Base-by-base conservation (phyloP, 1,140 invertebrate species). In the Drosophila triauraria region DNA sequence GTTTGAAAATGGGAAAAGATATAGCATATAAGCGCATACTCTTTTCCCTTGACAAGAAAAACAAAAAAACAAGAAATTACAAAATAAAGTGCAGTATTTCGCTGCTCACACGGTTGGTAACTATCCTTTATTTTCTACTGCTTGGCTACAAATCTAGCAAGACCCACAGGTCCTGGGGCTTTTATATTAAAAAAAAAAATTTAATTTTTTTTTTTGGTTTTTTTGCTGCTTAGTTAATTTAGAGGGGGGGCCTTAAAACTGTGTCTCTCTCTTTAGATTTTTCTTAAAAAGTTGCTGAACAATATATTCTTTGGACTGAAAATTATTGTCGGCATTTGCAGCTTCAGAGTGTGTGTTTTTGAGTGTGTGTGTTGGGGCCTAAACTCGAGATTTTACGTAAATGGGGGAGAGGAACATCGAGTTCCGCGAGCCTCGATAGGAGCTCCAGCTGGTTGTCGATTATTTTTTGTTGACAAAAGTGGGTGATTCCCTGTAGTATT, bases 271-370 rank as follows among this genome's bases (percentile, higher is more conserved):
- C 7, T 23, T 61, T 32, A 2, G 17, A 27, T 47, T 54, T 56
- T 64, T 30, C 57, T 23, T 38, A 23, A 64, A 63, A 64, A 64
- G 27, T 35, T 64, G 38, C 27, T 64, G 56, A 62, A 44, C 57
- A 62, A 64, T 64, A 64, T 60, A 17, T 61, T 12, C 17, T 1
- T n/a, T 32, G 12, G 46, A 32, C 42, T 25, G 48, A 80, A 81
- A 81, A 81, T 81, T 81, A 81, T 81, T 81, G 79, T 81, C 79
- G 65, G 46, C 57, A 71, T 60, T 64, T 44, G 44, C 38, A 51
- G 65, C 60, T 53, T 7, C 27, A 30, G 23, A 4, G 25, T 27
- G 25, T 30, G 30, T 30, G 30, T 30, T 20, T 20, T 20, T 20
- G 20, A 20, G 27, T 6, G 27, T 30, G 27, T 30, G 32, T 35